Evolutionary conservation across 2,797 vertebrate genomes (phyloP).

Genomic region (Sebastes melanostomus): DNA sequence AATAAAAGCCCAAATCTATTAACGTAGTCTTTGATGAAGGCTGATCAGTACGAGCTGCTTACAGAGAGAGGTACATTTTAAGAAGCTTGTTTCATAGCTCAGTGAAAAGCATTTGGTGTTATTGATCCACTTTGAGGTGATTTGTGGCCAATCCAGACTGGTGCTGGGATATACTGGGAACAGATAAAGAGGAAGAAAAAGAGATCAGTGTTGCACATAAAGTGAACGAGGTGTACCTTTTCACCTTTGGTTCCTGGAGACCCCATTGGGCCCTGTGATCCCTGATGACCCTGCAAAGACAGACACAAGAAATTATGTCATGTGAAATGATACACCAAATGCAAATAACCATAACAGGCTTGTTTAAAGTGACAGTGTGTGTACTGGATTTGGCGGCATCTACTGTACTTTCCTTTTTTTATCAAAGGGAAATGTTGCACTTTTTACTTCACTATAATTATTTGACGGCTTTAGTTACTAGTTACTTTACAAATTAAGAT

Average conservation of each 20-base stretch:
- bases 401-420: not conserved
- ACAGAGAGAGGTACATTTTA: not conserved
- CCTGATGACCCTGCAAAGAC: constrained; percentile 89
- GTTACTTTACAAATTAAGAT: not conserved
- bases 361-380: not conserved
- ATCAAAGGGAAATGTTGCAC: not conserved
- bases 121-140: not conserved
- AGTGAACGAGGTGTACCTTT: constrained; percentile 86
- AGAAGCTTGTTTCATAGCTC: not conserved
- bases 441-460: not conserved
- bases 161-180: not conserved
- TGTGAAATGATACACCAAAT: not conserved
- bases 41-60: constrained; percentile 5
- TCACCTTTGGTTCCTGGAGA: constrained; percentile 93
- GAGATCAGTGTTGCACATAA: constrained; percentile 18
- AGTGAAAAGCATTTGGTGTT: not conserved
- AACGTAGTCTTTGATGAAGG: not conserved
- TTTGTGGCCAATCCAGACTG: not conserved
- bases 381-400: not conserved
- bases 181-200: not conserved
- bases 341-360: not conserved
- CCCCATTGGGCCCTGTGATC: constrained; percentile 88
- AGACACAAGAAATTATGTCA: constrained; percentile 6
- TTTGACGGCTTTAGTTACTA: not conserved
- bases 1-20: not conserved